Percentiles rank a stretch among this genome's conserved stretches.
Conservation (phyloP, 2,113 vertebrate species). For the Erinaceus europaeus region DNA sequence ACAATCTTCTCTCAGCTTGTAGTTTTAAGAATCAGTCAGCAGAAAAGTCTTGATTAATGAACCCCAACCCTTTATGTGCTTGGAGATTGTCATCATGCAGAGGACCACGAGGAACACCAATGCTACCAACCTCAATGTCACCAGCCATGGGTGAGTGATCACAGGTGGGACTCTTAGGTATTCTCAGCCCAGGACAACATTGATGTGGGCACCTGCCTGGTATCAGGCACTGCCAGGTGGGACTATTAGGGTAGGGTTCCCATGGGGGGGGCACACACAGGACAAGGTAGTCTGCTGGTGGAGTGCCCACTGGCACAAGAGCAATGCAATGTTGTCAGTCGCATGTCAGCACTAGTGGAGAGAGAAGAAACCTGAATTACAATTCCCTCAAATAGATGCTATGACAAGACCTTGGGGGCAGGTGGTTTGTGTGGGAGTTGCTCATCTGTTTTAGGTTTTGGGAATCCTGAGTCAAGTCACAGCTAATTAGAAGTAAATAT, state of each 20-base stretch:
- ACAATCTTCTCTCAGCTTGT: not conserved
- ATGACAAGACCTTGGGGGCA: not conserved
- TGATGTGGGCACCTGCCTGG: no score
- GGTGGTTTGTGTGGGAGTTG: accelerated
- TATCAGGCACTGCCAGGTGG: not conserved
- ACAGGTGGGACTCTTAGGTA: accelerated
- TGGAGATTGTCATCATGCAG: no score
- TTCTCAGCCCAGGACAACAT: not conserved
- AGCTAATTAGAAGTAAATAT: conserved; percentile 81
- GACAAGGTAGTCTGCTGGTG: not conserved
- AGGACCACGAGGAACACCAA: no score
- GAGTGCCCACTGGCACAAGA: not conserved
- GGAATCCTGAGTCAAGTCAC: conserved; percentile 77
- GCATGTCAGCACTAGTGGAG: not conserved
- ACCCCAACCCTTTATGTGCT: not conserved
- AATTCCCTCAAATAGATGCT: not conserved
- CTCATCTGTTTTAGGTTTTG: conserved; percentile 66
- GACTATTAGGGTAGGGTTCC: not conserved
- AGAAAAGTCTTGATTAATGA: not conserved
- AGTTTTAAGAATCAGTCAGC: not conserved
- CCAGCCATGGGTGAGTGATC: no score
- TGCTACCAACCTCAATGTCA: accelerated
- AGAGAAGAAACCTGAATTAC: not conserved
- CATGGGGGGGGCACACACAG: not conserved
- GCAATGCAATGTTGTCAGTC: no score